Base-by-base conservation (phyloP, 2,113 vertebrate species). In the Psittacus erithacus region DNA sequence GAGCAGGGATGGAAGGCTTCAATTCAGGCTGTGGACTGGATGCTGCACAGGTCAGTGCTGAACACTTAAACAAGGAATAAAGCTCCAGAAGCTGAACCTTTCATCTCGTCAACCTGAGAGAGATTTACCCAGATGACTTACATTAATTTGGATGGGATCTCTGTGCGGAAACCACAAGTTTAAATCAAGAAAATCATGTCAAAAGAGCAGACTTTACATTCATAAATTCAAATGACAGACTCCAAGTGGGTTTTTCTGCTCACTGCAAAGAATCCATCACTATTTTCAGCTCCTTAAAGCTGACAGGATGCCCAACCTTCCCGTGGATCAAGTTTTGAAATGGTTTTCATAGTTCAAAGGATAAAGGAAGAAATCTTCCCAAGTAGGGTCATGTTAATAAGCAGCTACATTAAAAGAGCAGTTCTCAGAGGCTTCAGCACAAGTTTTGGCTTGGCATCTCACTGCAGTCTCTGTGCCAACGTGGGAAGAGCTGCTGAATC, bases 161-260 rank as follows among this genome's bases (percentile, higher is more conserved):
- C 47, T 64, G 83, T 79, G 76, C 19, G 3, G 83, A 95, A 95
- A 90, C 92, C 90, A 81, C 92, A 90, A 52, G 52, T 64, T 80
- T 96, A 93, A 96, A 92, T 92, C 92, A 90, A 53, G 60, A 59
- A 92, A 77, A 87, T 82, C 92, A 90, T 92, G 92, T 91, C 92
- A 92, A 83, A 92, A 83, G 60, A 94, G 64, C 71, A 88, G 64
- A 69, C 44, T 77, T 95, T 33, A 49, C 49, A 38, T 94, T 64
- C 93, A 59, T 75, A 95, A 94, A 92, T 94, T 83, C 44, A 82
- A 93, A 84, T 88, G 90, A 92, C 88, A 96, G 88, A 29, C 38
- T 97, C 44, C 55, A 35, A 93, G 84, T 74, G 69, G 70, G 53
- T 69, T 93, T 95, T 95, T 82, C 33, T 95, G 46, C 83, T 89